Conservation (phyloP, 2,888 invertebrate species). For the Hymenopus coronatus region DNA sequence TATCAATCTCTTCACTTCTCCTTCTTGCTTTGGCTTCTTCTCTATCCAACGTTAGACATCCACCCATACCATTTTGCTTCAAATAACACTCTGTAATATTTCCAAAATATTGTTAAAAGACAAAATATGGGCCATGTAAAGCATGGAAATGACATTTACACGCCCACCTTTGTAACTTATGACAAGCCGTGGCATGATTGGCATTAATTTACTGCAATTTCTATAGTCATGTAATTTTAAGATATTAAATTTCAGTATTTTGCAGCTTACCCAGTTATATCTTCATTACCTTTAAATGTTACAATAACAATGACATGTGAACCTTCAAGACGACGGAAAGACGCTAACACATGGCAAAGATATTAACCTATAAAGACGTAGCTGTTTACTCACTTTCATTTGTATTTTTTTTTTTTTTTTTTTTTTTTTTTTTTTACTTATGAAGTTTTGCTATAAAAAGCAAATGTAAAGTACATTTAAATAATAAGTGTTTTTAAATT, state of each 20-base stretch:
- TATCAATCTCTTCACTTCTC: constrained; percentile 60
- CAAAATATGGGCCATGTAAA: background rate
- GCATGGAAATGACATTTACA: background rate
- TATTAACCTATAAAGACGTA: background rate
- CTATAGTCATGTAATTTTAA: background rate
- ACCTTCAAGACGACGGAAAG: constrained; percentile 3
- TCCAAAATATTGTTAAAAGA: background rate
- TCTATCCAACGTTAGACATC: constrained; percentile 61
- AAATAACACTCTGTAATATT: constrained; percentile 18
- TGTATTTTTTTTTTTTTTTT: background rate
- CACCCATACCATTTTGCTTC: constrained; percentile 52
- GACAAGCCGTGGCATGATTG: background rate
- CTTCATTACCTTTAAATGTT: constrained; percentile 9
- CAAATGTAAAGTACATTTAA: too few relatives aligned
- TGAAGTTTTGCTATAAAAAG: too few relatives aligned
- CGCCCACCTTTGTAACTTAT: background rate
- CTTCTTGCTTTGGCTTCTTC: constrained; percentile 58
- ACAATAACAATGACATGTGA: constrained; percentile 19
- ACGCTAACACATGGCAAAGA: constrained; percentile 5
- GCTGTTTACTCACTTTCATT: background rate
- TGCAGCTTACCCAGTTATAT: background rate
- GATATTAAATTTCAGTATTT: background rate
- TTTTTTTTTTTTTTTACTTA: background rate
- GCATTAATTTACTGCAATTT: background rate
- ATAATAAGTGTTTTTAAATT: too few relatives aligned